Conservation (phyloP, 2,113 vertebrate species). For the Pomatostomus ruficeps region DNA sequence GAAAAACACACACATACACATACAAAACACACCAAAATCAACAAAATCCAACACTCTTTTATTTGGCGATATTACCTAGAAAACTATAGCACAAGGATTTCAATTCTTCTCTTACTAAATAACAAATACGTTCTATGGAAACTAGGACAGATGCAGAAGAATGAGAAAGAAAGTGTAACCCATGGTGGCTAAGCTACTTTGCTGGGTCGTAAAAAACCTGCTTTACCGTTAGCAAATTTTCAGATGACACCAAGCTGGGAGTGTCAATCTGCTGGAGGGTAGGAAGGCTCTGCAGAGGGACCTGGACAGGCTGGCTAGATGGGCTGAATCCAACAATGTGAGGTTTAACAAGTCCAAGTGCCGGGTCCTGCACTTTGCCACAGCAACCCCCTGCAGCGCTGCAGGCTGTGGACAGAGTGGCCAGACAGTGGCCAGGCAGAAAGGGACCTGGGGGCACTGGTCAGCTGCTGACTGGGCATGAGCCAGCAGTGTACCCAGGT, state of each 20-base stretch:
- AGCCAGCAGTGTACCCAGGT: background rate
- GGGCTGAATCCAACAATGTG: fast-evolving
- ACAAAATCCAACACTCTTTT: background rate
- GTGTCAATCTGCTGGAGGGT: fast-evolving
- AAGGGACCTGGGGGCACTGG: background rate
- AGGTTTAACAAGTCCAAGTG: background rate
- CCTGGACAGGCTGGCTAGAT: fast-evolving
- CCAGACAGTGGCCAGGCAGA: background rate
- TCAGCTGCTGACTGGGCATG: fast-evolving
- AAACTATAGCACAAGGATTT: background rate
- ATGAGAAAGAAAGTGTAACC: background rate
- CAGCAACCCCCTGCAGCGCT: fast-evolving
- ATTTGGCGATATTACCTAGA: background rate
- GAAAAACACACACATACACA: too few relatives aligned
- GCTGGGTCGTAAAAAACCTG: background rate
- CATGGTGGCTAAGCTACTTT: background rate
- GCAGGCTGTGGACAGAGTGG: background rate
- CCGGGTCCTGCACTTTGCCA: fast-evolving
- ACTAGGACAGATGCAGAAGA: background rate
- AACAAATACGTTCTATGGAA: background rate
- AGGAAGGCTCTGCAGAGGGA: background rate
- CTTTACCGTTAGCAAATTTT: background rate
- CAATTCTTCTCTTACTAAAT: background rate
- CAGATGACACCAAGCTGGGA: fast-evolving
- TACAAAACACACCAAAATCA: background rate